Conservation (phyloP, 2,113 vertebrate genomes). For the Taxidea taxus region DNA sequence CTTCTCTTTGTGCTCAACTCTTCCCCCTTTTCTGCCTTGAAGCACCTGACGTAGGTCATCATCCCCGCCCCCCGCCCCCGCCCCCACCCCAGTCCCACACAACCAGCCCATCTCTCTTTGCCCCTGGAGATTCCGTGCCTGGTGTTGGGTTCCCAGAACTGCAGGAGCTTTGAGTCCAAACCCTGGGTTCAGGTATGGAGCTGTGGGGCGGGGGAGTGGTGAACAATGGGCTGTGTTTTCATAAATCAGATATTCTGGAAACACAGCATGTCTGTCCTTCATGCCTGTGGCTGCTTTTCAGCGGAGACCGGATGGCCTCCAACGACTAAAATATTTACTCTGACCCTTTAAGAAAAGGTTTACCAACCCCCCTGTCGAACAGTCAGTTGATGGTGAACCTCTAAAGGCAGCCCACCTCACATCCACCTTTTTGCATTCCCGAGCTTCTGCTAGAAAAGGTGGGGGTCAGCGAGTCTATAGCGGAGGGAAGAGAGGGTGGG, state of each 20-base stretch:
- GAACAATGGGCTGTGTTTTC: background rate
- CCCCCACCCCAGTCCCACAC: background rate
- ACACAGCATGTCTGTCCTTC: background rate
- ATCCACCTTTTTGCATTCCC: background rate
- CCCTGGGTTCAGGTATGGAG: too few species aligned
- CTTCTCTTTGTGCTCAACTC: fast-evolving
- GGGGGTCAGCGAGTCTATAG: background rate
- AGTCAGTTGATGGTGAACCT: background rate
- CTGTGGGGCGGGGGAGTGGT: background rate
- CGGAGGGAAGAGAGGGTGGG: background rate
- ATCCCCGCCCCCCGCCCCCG: fast-evolving
- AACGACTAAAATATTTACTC: background rate
- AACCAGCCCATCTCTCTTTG: background rate
- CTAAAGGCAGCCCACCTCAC: background rate
- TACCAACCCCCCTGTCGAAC: background rate
- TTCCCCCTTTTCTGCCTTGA: background rate
- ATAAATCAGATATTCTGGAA: background rate
- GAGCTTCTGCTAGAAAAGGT: background rate
- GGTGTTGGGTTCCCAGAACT: background rate
- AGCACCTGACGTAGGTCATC: background rate
- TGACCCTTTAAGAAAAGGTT: background rate
- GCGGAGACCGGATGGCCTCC: background rate
- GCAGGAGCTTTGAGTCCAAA: background rate
- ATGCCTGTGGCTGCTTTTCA: background rate
- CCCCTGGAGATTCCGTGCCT: background rate